These are phyloP conservation scores for Ranitomeya imitator DNA, from an alignment of 2,113 vertebrate genomes.

Conservation along the genomic window DNA sequence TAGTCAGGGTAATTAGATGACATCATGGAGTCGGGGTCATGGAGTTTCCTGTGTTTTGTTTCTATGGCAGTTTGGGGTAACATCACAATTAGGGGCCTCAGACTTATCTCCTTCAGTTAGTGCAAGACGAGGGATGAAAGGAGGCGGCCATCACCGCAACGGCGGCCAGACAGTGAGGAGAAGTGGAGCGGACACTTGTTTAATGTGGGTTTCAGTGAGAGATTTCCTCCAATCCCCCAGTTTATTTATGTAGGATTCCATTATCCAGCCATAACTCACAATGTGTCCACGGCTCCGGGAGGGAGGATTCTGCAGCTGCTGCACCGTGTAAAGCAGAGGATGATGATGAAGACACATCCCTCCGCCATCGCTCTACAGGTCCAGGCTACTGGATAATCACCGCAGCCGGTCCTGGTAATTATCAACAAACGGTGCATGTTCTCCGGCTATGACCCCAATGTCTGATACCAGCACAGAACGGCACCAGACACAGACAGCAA, in stretches of 20 bases:
- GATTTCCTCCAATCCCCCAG: neutral
- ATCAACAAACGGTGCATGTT: neutral
- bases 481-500: neutral
- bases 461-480: neutral
- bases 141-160: neutral
- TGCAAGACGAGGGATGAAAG: slow-evolving; percentile 12
- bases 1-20: slow-evolving; percentile 22
- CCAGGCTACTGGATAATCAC: neutral
- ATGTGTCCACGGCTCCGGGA: neutral
- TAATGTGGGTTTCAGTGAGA: neutral
- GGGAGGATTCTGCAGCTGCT: neutral
- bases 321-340: neutral
- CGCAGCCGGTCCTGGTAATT: neutral
- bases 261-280: neutral
- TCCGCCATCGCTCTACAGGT: neutral
- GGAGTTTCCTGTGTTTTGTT: slow-evolving; percentile 33
- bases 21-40: slow-evolving; percentile 2
- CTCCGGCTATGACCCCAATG: neutral
- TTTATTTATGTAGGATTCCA: slow-evolving; percentile 22
- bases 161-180: neutral
- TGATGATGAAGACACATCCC: neutral
- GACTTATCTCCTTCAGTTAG: neutral
- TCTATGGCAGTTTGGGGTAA: slow-evolving; percentile 18
- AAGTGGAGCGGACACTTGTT: slow-evolving; percentile 10
- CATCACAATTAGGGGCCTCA: neutral